A percentile compares a stretch with the other conserved stretches of the same genome.
Evolutionary conservation across 2,797 vertebrate species (phyloP).

Genomic region (Rhinella marina): DNA sequence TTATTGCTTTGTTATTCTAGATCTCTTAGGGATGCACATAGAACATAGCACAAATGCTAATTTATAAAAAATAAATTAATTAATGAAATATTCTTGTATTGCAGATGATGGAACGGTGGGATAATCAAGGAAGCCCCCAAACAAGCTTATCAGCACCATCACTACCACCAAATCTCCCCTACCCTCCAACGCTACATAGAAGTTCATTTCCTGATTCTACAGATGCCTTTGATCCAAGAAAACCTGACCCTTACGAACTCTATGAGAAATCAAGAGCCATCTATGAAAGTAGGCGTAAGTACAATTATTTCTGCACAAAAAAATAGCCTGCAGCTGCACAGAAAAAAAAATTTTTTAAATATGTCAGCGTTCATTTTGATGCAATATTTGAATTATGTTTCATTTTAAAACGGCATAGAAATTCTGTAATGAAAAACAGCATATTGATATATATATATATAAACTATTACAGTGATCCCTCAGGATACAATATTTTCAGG

Average conservation of each 20-base stretch:
- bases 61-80: too few species aligned
- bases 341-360: not conserved
- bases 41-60: not conserved
- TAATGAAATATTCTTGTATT: conserved; percentile 68
- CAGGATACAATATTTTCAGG: too few species aligned
- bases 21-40: not conserved
- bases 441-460: not conserved
- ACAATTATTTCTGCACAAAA: conserved; percentile 64
- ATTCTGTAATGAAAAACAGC: not conserved
- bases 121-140: conserved; percentile 91
- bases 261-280: conserved; percentile 97
- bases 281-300: conserved; percentile 99
- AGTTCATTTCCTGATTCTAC: conserved; percentile 90
- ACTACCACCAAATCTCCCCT: conserved; percentile 87
- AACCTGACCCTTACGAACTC: conserved; percentile 95
- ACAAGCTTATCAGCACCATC: conserved; percentile 87
- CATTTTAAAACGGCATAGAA: not conserved
- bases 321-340: not conserved
- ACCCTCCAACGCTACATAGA: conserved; percentile 88
- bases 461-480: too few species aligned
- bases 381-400: not conserved
- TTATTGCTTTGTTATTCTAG: not conserved
- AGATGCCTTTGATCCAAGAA: conserved; percentile 90
- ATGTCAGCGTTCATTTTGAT: not conserved
- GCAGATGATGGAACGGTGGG: conserved; percentile 96